These are phyloP conservation scores for Cladorhizidae sp. DNA, from an alignment of 37 sponge, comb jelly and placozoan species.

Conservation along the genomic window DNA sequence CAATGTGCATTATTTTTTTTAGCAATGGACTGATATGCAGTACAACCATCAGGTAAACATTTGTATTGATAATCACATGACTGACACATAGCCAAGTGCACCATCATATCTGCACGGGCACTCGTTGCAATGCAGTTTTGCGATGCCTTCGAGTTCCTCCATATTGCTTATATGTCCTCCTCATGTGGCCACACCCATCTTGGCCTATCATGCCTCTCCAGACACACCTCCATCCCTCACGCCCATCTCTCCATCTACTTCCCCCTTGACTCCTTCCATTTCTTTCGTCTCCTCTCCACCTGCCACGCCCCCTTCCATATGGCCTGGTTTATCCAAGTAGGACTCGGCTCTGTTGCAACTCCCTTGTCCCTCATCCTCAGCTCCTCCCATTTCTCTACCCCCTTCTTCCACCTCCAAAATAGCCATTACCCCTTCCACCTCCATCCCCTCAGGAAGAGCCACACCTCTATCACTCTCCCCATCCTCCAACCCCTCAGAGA, in stretches of 20 bases:
- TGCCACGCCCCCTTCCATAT: neutral
- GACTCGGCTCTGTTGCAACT: neutral
- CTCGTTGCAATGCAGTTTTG: too few species aligned
- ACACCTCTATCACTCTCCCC: neutral
- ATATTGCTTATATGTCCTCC: too few species aligned
- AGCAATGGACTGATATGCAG: too few species aligned
- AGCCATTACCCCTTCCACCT: neutral
- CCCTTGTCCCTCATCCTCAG: neutral
- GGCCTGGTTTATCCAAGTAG: neutral
- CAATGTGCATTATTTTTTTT: too few species aligned
- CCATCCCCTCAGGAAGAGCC: neutral
- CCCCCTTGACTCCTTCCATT: neutral
- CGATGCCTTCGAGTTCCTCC: too few species aligned
- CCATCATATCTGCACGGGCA: too few species aligned
- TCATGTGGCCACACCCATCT: too few species aligned
- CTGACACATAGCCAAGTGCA: too few species aligned
- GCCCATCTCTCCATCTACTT: neutral
- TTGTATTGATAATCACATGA: too few species aligned
- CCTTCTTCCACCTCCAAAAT: neutral
- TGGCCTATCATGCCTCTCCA: neutral
- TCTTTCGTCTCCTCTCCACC: neutral
- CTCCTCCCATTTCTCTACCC: neutral
- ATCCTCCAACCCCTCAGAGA: neutral
- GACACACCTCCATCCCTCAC: neutral
- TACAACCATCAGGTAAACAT: too few species aligned